Evolutionary conservation across 2,888 invertebrate genomes (phyloP).

Genomic region (Harmothoe impar): DNA sequence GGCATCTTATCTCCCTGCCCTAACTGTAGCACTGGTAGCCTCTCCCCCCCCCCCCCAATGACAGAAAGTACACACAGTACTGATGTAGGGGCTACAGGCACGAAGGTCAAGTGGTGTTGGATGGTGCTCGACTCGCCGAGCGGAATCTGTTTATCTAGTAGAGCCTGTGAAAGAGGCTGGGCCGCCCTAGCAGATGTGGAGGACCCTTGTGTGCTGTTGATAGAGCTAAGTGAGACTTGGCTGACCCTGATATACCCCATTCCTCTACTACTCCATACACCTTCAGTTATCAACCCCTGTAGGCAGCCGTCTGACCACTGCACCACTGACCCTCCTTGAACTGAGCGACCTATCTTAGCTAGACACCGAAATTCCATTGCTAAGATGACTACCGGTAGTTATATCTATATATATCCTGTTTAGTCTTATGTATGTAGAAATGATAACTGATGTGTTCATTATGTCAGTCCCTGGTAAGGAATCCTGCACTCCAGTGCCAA

Average conservation of each 20-base stretch:
- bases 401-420: too few species aligned
- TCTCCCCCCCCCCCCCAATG: neutral
- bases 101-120: slow-evolving; percentile 45
- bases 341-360: neutral
- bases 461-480: too few species aligned
- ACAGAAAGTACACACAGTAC: neutral
- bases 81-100: slow-evolving; percentile 47
- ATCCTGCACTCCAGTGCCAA: too few species aligned
- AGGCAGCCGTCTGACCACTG: neutral
- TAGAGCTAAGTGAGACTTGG: neutral
- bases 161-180: slow-evolving; percentile 30
- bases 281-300: neutral
- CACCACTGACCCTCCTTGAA: neutral
- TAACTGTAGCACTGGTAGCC: neutral
- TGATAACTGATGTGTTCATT: too few species aligned
- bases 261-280: neutral
- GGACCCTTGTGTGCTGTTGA: slow-evolving; percentile 18
- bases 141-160: slow-evolving; percentile 53
- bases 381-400: too few species aligned
- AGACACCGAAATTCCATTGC: neutral
- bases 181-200: slow-evolving; percentile 11
- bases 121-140: slow-evolving; percentile 23
- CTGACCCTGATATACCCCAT: neutral
- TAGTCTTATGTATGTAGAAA: too few species aligned
- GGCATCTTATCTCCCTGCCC: too few species aligned